phyloP scores from a whole-genome alignment of 2,888 invertebrate genomes.

The Luperina testacea region DNA sequence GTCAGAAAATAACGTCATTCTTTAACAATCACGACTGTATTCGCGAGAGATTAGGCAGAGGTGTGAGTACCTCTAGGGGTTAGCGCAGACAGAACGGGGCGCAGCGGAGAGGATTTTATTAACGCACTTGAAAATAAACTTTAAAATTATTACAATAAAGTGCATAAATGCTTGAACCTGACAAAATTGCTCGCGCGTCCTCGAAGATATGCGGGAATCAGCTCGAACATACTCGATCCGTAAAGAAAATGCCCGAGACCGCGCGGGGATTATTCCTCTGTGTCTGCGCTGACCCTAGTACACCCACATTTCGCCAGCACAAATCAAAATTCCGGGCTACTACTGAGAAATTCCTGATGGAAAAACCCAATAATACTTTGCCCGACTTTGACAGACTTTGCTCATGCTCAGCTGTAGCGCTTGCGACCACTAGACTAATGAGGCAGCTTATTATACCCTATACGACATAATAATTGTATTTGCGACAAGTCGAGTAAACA shows the following conservation, averaged over 20 bases:
- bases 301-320: neutral
- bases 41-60: neutral
- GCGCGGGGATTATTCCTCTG: too few relatives aligned
- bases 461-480: neutral
- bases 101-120: too few relatives aligned
- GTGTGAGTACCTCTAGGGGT: neutral
- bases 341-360: neutral
- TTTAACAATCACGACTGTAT: neutral
- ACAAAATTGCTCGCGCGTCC: too few relatives aligned
- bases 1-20: neutral
- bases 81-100: too few relatives aligned
- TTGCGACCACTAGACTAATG: neutral
- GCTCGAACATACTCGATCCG: too few relatives aligned
- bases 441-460: neutral
- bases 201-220: too few relatives aligned
- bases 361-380: too few relatives aligned
- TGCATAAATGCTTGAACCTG: too few relatives aligned
- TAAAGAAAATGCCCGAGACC: too few relatives aligned
- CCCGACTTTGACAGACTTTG: neutral
- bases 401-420: neutral
- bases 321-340: neutral
- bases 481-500: neutral
- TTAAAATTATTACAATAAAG: too few relatives aligned
- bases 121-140: too few relatives aligned
- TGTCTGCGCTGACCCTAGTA: too few relatives aligned